Base-by-base conservation (phyloP, 2,888 invertebrate genomes). In the Tetanocera ferruginea region DNA sequence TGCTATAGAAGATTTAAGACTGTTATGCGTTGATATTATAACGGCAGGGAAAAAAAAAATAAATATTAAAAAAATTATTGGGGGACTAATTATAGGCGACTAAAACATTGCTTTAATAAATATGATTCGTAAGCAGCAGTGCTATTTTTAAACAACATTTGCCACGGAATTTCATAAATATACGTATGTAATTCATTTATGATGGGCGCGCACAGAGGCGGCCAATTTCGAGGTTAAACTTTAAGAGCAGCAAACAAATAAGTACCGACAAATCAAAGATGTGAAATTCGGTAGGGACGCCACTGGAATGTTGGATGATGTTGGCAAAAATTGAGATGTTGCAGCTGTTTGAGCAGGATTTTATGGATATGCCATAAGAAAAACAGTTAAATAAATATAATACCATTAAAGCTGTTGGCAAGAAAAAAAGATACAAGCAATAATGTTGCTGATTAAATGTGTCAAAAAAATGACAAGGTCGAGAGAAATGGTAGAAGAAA, bases 141-240 rank as follows among this genome's bases (percentile, higher is more conserved):
- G 52, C 55, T 71, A 71, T 71, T 71, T 71, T 71, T 71, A 57
- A 71, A 55, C 25, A 19, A 23, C 51, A 75, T 52, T 66, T 60
- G 72, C 62, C 43, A 73, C 72, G 34, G 25, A 60, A 73, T 73
- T 73, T 73, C 72, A 60, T 60, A 60, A 60, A 73, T 37, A 23
- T 49, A 14, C 49, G 49, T 49, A 52, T 60, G 37, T 67, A 67
- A 37, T 37, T 37, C 49, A 60, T 60, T 60, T 60, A 60, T 60
- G 60, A 60, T 60, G 60, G 11, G 17, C 60, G 17, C 60, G 17
- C 37, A 23, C 5, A 25, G 28, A 60, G 25, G 60, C 11, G 25
- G 5, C 0, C 60, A 31, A 14, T 60, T 31, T 25, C 25, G 19
- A 28, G 25, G 60, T 28, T 60, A 60, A 60, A 5, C 4, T 60